A percentile compares a stretch with the other conserved stretches of the same genome.
phyloP scores from a whole-genome alignment of 92 coral and sea anemone species.

The Montipora capitata region DNA sequence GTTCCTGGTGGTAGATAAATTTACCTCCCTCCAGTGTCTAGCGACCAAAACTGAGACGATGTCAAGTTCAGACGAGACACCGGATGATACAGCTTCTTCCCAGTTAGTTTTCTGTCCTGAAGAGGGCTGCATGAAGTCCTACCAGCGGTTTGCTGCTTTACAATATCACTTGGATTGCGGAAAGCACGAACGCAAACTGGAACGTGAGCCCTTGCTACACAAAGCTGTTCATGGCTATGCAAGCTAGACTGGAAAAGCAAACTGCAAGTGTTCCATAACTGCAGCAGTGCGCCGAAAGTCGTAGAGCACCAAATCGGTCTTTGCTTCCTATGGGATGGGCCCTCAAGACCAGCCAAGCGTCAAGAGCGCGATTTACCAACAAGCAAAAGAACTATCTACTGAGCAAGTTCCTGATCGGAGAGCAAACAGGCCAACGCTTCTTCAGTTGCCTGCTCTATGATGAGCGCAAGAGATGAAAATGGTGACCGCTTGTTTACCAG shows the following conservation, averaged over 20 bases:
- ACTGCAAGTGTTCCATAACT: conserved; percentile 19
- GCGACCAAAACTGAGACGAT: background rate
- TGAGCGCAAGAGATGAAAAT: background rate
- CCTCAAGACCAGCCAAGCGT: background rate
- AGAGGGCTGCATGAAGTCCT: conserved; percentile 51
- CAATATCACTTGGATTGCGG: conserved; percentile 57
- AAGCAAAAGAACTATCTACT: conserved; percentile 51
- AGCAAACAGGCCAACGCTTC: no score
- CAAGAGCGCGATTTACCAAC: conserved; percentile 17
- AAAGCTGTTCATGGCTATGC: conserved; percentile 56
- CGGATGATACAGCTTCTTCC: background rate
- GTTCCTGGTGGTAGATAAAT: background rate
- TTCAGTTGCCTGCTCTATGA: no score
- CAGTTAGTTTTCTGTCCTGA: conserved; percentile 38
- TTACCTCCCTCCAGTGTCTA: background rate
- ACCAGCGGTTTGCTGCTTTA: conserved; percentile 28
- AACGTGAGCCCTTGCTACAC: conserved; percentile 63
- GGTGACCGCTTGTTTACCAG: background rate
- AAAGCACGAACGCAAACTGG: conserved; percentile 56
- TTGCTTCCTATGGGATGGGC: conserved; percentile 61
- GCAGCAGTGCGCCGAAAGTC: background rate
- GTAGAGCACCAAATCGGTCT: background rate
- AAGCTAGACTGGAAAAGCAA: conserved; percentile 41
- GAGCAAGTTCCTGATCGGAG: no score
- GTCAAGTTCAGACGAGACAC: conserved; percentile 1